These are phyloP conservation scores for Cheilosia vulpina DNA, from an alignment of 2,888 invertebrate genomes.

Conservation along the genomic window DNA sequence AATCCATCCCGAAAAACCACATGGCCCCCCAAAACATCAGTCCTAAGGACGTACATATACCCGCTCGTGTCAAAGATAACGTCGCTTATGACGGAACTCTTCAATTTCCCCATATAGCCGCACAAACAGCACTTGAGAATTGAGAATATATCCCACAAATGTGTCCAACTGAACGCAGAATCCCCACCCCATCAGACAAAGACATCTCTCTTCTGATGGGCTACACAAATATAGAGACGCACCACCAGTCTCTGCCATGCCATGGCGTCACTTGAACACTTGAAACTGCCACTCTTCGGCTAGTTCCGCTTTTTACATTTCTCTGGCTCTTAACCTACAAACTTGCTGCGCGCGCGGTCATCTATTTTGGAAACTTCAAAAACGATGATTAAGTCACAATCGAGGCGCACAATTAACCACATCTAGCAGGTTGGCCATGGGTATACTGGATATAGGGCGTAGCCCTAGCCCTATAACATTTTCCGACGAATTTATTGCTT, in stretches of 20 bases:
- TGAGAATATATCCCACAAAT: slow-evolving; percentile 24
- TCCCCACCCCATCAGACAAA: slow-evolving; percentile 74
- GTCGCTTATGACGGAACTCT: slow-evolving; percentile 72
- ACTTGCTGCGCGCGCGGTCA: slow-evolving; percentile 28
- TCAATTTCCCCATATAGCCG: slow-evolving; percentile 38
- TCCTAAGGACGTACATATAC: slow-evolving; percentile 16
- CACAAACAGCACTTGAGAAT: slow-evolving; percentile 37
- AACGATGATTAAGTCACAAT: slow-evolving; percentile 32
- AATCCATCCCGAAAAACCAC: slow-evolving; percentile 48
- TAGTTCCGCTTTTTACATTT: slow-evolving; percentile 64
- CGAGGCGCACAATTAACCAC: slow-evolving; percentile 2
- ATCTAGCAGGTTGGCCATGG: slow-evolving; percentile 48
- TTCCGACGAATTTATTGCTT: slow-evolving; percentile 76
- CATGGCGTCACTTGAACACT: slow-evolving; percentile 72
- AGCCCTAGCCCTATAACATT: slow-evolving; percentile 76
- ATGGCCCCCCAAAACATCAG: slow-evolving; percentile 42
- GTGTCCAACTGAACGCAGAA: slow-evolving; percentile 61
- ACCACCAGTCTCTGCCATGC: background rate
- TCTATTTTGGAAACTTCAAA: slow-evolving; percentile 44
- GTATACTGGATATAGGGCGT: slow-evolving; percentile 33
- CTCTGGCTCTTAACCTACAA: slow-evolving; percentile 61
- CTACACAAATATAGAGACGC: slow-evolving; percentile 4
- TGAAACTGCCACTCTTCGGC: slow-evolving; percentile 74
- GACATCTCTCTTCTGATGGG: slow-evolving; percentile 38
- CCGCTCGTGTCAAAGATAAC: slow-evolving; percentile 72